Evolutionary conservation across 2,888 invertebrate species (phyloP).

Genomic region (Erynnis tages): DNA sequence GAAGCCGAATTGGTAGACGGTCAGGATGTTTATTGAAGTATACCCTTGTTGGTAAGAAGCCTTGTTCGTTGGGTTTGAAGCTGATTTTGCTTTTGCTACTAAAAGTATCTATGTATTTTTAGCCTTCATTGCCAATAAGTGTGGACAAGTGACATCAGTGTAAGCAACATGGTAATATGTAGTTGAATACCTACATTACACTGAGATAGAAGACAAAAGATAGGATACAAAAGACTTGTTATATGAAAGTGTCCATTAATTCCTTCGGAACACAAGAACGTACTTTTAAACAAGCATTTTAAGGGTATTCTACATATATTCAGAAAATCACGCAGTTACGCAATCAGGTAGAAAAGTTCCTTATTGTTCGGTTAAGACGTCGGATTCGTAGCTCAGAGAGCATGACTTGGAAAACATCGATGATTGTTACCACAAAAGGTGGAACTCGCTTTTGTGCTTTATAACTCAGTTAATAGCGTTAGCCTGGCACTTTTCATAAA

Average conservation of each 20-base stretch:
- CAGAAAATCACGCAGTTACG: background rate
- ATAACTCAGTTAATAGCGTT: constrained; percentile 15
- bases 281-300: too few relatives aligned
- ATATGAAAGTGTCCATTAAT: too few relatives aligned
- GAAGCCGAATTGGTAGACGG: constrained; percentile 80
- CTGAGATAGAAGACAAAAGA: too few relatives aligned
- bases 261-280: too few relatives aligned
- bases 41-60: constrained; percentile 1
- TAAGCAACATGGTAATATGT: too few relatives aligned
- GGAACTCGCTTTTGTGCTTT: constrained; percentile 23
- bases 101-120: too few relatives aligned
- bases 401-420: constrained; percentile 49
- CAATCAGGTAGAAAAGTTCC: constrained; percentile 23
- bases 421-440: constrained; percentile 22
- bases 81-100: background rate
- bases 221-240: too few relatives aligned
- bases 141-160: too few relatives aligned
- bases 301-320: too few relatives aligned
- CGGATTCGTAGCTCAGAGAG: constrained; percentile 43
- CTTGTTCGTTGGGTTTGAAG: background rate
- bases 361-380: constrained; percentile 26
- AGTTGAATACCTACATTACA: too few relatives aligned
- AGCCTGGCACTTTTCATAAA: background rate
- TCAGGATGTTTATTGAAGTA: constrained; percentile 76
- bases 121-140: too few relatives aligned